A percentile compares a stretch with the other conserved stretches of the same genome.
These are phyloP conservation scores for Drosophila greeni DNA, from an alignment of 2,888 invertebrate genomes.

Conservation along the genomic window DNA sequence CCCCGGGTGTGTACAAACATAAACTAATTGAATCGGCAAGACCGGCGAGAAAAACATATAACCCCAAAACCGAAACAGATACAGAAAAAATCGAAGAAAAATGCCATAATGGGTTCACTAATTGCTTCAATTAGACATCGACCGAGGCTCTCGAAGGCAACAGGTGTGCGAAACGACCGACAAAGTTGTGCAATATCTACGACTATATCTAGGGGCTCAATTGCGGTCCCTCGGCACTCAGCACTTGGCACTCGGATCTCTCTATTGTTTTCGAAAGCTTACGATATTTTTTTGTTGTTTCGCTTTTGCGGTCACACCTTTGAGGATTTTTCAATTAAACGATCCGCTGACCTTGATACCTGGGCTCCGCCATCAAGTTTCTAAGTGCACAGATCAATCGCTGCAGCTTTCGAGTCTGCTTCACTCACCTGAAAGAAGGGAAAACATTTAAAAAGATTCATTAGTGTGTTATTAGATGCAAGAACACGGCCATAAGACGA, in stretches of 20 bases:
- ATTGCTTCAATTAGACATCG: conserved; percentile 65
- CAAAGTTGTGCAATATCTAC: conserved; percentile 56
- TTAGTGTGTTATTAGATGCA: conserved; percentile 53
- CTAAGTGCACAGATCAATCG: conserved; percentile 37
- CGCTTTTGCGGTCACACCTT: conserved; percentile 60
- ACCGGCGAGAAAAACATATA: conserved; percentile 22
- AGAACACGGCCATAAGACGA: conserved; percentile 41
- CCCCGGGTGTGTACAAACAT: conserved; percentile 17
- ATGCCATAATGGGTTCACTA: conserved; percentile 61
- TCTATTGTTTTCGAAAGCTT: conserved; percentile 57
- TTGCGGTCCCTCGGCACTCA: conserved; percentile 34
- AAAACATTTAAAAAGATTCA: conserved; percentile 44
- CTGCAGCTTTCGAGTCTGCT: conserved; percentile 6
- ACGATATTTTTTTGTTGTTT: conserved; percentile 43
- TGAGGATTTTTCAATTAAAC: conserved; percentile 62
- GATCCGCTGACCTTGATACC: conserved; percentile 53
- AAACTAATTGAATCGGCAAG: conserved; percentile 49
- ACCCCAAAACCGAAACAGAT: conserved; percentile 45
- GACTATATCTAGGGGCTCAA: conserved; percentile 36
- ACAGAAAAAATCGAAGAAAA: conserved; percentile 44
- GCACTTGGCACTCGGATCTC: conserved; percentile 36
- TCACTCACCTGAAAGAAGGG: conserved; percentile 39
- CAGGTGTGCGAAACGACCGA: conserved; percentile 60
- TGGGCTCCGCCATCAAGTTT: conserved; percentile 13
- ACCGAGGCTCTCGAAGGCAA: conserved; percentile 30